Evolutionary conservation across 2,797 vertebrate species (phyloP).

Genomic region (Geotrypetes seraphini): DNA sequence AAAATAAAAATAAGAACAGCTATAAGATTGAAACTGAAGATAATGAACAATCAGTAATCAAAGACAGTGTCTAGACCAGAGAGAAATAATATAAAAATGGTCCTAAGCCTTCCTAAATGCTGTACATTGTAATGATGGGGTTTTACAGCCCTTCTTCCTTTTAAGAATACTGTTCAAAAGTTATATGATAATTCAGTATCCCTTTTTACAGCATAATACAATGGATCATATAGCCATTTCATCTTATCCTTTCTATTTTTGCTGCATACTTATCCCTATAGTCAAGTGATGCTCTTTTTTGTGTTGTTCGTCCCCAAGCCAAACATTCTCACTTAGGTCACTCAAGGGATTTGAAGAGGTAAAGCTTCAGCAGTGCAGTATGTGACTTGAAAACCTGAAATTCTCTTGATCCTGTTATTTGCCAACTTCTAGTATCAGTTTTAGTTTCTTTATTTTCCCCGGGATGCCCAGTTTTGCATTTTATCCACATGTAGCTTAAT

Average conservation of each 20-base stretch:
- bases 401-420: background rate
- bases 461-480: background rate
- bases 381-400: background rate
- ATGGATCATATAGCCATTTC: slow-evolving; percentile 2
- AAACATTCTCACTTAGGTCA: background rate
- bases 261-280: slow-evolving; percentile 1
- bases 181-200: background rate
- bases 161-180: background rate
- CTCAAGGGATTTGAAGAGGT: background rate
- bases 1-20: no score
- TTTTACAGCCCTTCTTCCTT: background rate
- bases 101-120: no score
- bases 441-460: background rate
- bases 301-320: background rate
- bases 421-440: background rate
- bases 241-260: background rate
- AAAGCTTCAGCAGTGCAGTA: background rate
- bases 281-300: background rate
- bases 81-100: no score
- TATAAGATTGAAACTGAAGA: no score
- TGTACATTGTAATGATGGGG: no score
- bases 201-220: background rate
- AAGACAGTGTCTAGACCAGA: no score
- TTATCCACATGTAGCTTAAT: background rate
- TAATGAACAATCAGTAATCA: no score